These are phyloP conservation scores for Drosophila miranda DNA, from an alignment of 1,140 invertebrate species.

Conservation along the genomic window DNA sequence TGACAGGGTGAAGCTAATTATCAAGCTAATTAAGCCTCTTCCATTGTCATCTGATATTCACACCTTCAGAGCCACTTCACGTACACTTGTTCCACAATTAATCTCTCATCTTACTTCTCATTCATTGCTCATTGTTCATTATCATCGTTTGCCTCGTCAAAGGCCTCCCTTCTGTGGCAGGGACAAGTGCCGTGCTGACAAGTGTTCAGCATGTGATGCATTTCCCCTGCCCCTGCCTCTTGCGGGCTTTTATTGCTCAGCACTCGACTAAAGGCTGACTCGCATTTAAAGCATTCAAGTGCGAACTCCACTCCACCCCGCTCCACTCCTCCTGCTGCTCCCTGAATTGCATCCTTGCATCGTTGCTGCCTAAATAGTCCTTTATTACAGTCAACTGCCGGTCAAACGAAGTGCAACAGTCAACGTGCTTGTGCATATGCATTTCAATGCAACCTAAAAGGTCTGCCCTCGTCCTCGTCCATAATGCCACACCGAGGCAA, in stretches of 20 bases:
- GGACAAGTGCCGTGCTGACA: background rate
- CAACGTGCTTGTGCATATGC: constrained; percentile 72
- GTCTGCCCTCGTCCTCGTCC: background rate
- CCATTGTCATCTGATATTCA: background rate
- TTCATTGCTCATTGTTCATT: background rate
- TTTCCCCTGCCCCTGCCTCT: constrained; percentile 19
- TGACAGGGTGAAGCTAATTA: constrained; percentile 21
- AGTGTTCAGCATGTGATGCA: constrained; percentile 30
- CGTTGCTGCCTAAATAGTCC: constrained; percentile 66
- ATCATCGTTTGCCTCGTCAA: background rate
- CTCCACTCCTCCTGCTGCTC: constrained; percentile 1
- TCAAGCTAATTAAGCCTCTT: constrained; percentile 24
- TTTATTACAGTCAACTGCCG: constrained; percentile 81
- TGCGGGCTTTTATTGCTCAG: constrained; percentile 16
- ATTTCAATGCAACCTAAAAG: constrained; percentile 40
- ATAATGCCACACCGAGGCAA: constrained; percentile 1
- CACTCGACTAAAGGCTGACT: constrained; percentile 65
- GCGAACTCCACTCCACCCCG: no score
- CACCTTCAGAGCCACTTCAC: background rate
- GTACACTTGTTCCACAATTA: no score
- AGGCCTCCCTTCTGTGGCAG: background rate
- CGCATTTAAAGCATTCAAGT: constrained; percentile 62
- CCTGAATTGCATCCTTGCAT: constrained; percentile 20
- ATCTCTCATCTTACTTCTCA: no score
- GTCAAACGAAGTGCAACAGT: constrained; percentile 74